These are phyloP conservation scores for Pomacea maculata DNA, from an alignment of 1,140 invertebrate genomes.

Conservation along the genomic window DNA sequence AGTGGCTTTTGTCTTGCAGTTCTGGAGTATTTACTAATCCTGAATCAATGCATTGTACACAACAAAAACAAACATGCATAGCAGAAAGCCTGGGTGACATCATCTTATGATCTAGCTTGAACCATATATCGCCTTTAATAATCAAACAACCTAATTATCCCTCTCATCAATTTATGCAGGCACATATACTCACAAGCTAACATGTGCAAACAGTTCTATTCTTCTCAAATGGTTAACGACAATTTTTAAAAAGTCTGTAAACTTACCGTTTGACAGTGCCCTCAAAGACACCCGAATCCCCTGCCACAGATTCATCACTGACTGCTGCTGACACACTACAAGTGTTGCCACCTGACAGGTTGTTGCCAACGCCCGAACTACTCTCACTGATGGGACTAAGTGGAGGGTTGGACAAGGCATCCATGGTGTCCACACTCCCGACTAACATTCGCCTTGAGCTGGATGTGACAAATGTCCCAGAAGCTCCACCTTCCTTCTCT, in stretches of 20 bases:
- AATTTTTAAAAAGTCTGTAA: not conserved
- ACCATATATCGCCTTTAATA: too few species aligned
- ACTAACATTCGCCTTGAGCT: not conserved
- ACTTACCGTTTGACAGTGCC: constrained; percentile 73
- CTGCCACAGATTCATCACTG: constrained; percentile 95
- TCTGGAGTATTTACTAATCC: too few species aligned
- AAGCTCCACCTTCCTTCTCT: not conserved
- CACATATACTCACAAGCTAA: too few species aligned
- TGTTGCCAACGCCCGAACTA: constrained; percentile 64
- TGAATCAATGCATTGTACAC: too few species aligned
- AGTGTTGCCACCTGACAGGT: constrained; percentile 61
- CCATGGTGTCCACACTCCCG: constrained; percentile 34
- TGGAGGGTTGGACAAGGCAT: constrained; percentile 69
- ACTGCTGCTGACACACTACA: constrained; percentile 86
- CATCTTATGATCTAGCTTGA: too few species aligned
- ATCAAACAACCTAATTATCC: too few species aligned
- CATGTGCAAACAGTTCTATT: too few species aligned
- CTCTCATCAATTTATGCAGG: too few species aligned
- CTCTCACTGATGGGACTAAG: constrained; percentile 76
- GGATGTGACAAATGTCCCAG: not conserved
- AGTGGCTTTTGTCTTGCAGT: too few species aligned
- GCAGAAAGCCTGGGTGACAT: too few species aligned
- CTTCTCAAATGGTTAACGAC: too few species aligned
- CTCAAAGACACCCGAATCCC: constrained; percentile 96
- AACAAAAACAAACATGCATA: too few species aligned